These are phyloP conservation scores for Enteromius paludinosus DNA, from an alignment of 2,797 vertebrate species.

Conservation along the genomic window DNA sequence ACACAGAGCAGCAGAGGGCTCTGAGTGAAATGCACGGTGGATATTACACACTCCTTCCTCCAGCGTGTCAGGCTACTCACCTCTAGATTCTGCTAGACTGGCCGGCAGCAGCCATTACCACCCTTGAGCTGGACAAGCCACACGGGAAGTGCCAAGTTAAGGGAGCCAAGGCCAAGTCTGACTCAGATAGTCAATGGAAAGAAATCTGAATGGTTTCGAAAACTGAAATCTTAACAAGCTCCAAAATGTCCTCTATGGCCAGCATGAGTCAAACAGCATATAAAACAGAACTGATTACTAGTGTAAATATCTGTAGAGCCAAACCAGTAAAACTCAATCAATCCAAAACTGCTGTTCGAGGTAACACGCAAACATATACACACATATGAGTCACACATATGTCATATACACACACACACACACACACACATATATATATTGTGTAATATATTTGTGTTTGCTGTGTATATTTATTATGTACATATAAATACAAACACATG, in stretches of 20 bases:
- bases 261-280: background rate
- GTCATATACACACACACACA: too few species aligned
- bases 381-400: too few species aligned
- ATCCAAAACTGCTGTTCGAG: background rate
- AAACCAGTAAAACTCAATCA: background rate
- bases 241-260: background rate
- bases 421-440: too few species aligned
- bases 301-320: background rate
- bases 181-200: background rate
- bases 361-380: background rate
- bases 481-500: too few species aligned
- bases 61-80: conserved; percentile 42
- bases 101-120: conserved; percentile 46
- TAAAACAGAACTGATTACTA: background rate
- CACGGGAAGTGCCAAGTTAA: conserved; percentile 29
- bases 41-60: conserved; percentile 54
- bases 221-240: background rate
- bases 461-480: too few species aligned
- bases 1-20: conserved; percentile 54
- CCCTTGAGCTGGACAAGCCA: conserved; percentile 37
- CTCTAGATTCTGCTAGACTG: conserved; percentile 36
- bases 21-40: conserved; percentile 41
- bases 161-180: background rate
- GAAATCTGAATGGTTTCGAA: background rate
- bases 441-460: too few species aligned